Conservation (phyloP, 2,888 invertebrate genomes). For the Stictocephala bisonia region DNA sequence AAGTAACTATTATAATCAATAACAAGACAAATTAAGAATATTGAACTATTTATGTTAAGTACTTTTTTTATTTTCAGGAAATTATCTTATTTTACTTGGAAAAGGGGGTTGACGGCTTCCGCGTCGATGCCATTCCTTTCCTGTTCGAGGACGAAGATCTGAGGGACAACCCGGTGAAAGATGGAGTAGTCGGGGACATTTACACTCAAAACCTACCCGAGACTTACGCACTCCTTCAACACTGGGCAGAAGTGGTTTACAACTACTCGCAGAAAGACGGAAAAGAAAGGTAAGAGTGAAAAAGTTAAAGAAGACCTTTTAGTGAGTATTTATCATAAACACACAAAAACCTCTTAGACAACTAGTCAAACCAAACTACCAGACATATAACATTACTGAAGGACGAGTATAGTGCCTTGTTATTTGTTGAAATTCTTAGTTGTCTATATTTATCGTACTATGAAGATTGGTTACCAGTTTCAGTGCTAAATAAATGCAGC, state of each 20-base stretch:
- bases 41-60: background rate
- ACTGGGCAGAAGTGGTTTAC: slow-evolving; percentile 33
- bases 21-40: too few species aligned
- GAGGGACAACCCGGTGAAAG: slow-evolving; percentile 69
- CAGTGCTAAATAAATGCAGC: too few species aligned
- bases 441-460: too few species aligned
- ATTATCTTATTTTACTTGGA: slow-evolving; percentile 79
- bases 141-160: slow-evolving; percentile 71
- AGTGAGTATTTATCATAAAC: too few species aligned
- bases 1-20: too few species aligned
- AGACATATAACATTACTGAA: too few species aligned
- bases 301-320: too few species aligned
- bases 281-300: slow-evolving; percentile 23
- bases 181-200: slow-evolving; percentile 64
- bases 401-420: too few species aligned
- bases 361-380: too few species aligned
- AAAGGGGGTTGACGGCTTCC: slow-evolving; percentile 82
- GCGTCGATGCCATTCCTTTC: slow-evolving; percentile 81
- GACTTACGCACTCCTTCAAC: slow-evolving; percentile 57
- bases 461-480: too few species aligned
- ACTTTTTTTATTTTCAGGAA: slow-evolving; percentile 63
- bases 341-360: too few species aligned
- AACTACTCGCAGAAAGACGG: slow-evolving; percentile 1
- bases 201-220: slow-evolving; percentile 63
- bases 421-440: too few species aligned